Evolutionary conservation across 2,797 vertebrate species (phyloP).

Genomic region (Myoxocephalus aenaeus): DNA sequence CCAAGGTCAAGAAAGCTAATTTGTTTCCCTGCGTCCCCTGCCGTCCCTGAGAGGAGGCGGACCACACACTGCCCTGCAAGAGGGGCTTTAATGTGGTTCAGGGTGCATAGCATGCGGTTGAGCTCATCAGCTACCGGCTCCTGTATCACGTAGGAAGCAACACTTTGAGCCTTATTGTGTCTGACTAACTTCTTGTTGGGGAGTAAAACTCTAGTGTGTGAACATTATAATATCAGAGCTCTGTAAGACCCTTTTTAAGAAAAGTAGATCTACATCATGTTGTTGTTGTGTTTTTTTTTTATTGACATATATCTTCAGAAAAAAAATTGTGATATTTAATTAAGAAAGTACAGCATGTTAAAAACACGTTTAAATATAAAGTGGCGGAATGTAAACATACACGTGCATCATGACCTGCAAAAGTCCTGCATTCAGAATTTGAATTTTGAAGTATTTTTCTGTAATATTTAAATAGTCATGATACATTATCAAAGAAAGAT

Average conservation of each 20-base stretch:
- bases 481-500: background rate
- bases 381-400: background rate
- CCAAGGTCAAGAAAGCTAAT: slow-evolving; percentile 89
- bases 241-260: background rate
- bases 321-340: background rate
- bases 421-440: background rate
- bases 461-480: background rate
- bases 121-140: slow-evolving; percentile 73
- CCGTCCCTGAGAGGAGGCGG: slow-evolving; percentile 79
- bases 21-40: slow-evolving; percentile 84
- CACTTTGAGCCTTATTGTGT: background rate
- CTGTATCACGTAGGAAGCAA: slow-evolving; percentile 43
- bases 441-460: background rate
- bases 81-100: slow-evolving; percentile 79
- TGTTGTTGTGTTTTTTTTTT: background rate
- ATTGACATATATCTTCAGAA: background rate
- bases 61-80: slow-evolving; percentile 84
- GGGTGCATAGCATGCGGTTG: slow-evolving; percentile 69
- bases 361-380: background rate
- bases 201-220: too few species aligned
- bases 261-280: background rate
- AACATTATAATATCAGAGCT: background rate
- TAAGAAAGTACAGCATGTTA: background rate
- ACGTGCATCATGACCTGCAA: background rate
- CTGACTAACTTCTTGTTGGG: background rate